Conservation (phyloP, 1,140 invertebrate genomes). For the Schlechtendalia chinensis region DNA sequence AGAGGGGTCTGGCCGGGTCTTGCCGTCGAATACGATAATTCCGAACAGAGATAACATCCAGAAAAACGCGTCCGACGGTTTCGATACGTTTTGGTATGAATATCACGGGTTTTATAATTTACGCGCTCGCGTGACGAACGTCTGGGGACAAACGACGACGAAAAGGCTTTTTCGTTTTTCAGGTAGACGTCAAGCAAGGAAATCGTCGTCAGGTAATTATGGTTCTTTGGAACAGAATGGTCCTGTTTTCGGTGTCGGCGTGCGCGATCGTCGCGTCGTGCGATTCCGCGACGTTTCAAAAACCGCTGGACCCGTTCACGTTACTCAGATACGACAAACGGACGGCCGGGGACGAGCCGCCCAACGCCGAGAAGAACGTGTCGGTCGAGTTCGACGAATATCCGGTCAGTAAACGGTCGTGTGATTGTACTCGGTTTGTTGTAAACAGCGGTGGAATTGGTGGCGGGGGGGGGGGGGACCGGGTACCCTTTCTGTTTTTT, state of each 20-base stretch:
- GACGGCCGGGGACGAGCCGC: conserved; percentile 41
- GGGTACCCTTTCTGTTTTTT: no score
- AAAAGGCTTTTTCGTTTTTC: background rate
- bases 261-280: background rate
- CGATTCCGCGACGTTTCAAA: conserved; percentile 16
- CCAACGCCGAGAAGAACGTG: conserved; percentile 13
- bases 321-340: conserved; percentile 47
- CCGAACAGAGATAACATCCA: no score
- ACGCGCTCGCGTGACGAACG: no score
- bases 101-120: no score
- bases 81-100: no score
- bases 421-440: no score
- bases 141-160: no score
- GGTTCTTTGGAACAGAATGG: conserved; percentile 20
- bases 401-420: conserved; percentile 53
- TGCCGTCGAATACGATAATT: no score
- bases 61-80: no score
- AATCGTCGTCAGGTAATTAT: background rate
- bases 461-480: no score
- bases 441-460: no score
- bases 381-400: conserved; percentile 52
- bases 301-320: conserved; percentile 37
- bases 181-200: background rate
- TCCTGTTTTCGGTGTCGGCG: background rate
- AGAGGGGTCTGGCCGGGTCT: no score